Evolutionary conservation across 1,140 invertebrate species (phyloP), one percentile per base, ranked within the genome.

Genomic region (Drosophila virilis): DNA sequence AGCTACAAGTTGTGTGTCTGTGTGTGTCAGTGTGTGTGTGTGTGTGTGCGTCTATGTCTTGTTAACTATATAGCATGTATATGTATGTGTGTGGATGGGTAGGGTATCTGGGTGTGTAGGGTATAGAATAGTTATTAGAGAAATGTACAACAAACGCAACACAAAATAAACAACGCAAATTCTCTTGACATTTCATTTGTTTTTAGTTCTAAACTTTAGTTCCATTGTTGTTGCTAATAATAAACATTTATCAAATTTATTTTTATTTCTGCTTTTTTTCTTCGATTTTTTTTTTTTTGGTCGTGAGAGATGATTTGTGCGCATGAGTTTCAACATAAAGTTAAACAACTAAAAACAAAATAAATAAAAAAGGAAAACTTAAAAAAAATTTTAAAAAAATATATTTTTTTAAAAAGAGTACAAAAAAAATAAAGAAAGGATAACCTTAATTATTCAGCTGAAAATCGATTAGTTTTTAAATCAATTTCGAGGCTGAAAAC

Each of bases 381-480:
- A 74, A 54, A 33, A 10, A 85, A 68, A 52, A 15, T 50, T 5
- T 28, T 59, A 13, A 1, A 9, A 22, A 61, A n/a, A n/a, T n/a
- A n/a, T n/a, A n/a, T n/a, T n/a, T n/a, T n/a, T 5, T 28, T 59
- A 13, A 1, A 9, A 22, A 61, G 40, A 15, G 38, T 22, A 71
- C 70, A 65, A 69, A 33, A 59, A 77, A 82, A 52, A 13, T 32
- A 61, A 55, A 52, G 43, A 81, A 76, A 74, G 40, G 22, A 60
- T n/a, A 65, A 66, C 58, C 71, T 76, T 46, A 79, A 75, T 67
- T 81, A 80, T 91, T 91, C 77, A 85, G 74, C 82, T 91, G 79
- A 92, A 91, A 91, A 90, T 91, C 88, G 74, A 90, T 92, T 91
- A 92, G 91, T 92, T 92, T 91, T 91, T 91, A 91, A 91, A 91